Evolutionary conservation across 2,113 vertebrate genomes (phyloP).

Genomic region (Bambusicola thoracicus): DNA sequence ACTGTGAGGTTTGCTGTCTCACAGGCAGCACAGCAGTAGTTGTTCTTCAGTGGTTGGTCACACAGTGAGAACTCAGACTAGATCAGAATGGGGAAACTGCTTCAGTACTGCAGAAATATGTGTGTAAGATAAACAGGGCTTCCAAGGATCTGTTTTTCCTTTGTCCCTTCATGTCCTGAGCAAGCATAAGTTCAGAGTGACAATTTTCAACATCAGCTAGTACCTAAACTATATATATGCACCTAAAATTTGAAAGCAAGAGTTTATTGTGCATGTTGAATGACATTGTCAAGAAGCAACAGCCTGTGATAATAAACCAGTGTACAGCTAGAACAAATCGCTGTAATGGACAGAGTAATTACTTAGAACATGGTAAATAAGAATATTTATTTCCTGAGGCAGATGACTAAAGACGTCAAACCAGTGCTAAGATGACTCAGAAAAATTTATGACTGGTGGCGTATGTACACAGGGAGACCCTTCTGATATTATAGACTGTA

Average conservation of each 20-base stretch:
- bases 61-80: neutral
- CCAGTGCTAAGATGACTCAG: constrained; percentile 31
- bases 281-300: neutral
- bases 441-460: constrained; percentile 23
- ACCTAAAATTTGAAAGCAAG: neutral
- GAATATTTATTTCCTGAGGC: neutral
- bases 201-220: neutral
- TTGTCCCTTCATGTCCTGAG: neutral
- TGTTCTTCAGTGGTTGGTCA: neutral
- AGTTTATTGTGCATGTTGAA: neutral
- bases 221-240: neutral
- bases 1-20: neutral
- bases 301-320: neutral
- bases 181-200: neutral
- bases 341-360: neutral
- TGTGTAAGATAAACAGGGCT: neutral
- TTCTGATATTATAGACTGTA: constrained; percentile 46
- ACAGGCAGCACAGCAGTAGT: neutral
- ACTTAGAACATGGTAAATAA: neutral
- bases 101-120: neutral
- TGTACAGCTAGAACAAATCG: neutral
- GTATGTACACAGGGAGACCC: constrained; percentile 43
- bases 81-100: neutral
- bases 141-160: neutral
- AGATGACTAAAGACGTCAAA: constrained; percentile 31